phyloP scores from a whole-genome alignment of 2,888 invertebrate species.

The Galeruca laticollis region DNA sequence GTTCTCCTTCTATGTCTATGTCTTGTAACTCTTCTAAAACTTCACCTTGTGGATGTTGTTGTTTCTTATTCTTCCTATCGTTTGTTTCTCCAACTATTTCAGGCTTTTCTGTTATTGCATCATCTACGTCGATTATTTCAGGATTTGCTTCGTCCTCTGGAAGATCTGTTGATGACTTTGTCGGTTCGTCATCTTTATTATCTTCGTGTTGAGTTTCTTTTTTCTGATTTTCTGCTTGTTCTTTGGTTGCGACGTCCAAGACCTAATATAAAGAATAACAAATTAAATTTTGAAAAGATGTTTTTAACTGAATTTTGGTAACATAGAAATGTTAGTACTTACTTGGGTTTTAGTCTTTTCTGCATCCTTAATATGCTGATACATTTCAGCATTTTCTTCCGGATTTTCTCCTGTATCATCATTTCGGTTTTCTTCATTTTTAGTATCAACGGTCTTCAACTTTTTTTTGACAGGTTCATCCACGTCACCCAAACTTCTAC shows the following conservation, averaged over 20 bases:
- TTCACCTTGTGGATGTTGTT: conserved; percentile 64
- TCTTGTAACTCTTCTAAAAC: conserved; percentile 64
- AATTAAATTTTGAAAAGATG: too few relatives aligned
- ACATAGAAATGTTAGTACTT: conserved; percentile 19
- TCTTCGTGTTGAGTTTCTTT: conserved; percentile 68
- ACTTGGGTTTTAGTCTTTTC: conserved; percentile 81
- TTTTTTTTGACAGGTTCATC: conserved; percentile 76
- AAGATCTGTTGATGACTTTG: conserved; percentile 71
- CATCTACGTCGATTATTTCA: conserved; percentile 58
- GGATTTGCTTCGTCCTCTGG: conserved; percentile 57
- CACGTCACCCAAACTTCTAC: conserved; percentile 75
- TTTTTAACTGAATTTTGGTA: conserved; percentile 1
- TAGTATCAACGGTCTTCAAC: conserved; percentile 69
- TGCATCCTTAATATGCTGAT: conserved; percentile 87
- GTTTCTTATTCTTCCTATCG: conserved; percentile 66
- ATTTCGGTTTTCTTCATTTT: conserved; percentile 64
- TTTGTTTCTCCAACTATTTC: conserved; percentile 67
- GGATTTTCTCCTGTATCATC: conserved; percentile 61
- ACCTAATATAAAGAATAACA: conserved; percentile 63
- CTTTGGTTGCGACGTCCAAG: conserved; percentile 83
- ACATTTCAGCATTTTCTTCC: conserved; percentile 70
- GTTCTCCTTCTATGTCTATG: conserved; percentile 81
- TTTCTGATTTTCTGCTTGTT: conserved; percentile 80
- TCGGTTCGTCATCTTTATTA: conserved; percentile 70
- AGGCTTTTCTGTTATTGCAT: conserved; percentile 62